Percentiles rank a stretch among this genome's conserved stretches.
Evolutionary conservation across 2,888 invertebrate species (phyloP).

Genomic region (Rotaria macrura): DNA sequence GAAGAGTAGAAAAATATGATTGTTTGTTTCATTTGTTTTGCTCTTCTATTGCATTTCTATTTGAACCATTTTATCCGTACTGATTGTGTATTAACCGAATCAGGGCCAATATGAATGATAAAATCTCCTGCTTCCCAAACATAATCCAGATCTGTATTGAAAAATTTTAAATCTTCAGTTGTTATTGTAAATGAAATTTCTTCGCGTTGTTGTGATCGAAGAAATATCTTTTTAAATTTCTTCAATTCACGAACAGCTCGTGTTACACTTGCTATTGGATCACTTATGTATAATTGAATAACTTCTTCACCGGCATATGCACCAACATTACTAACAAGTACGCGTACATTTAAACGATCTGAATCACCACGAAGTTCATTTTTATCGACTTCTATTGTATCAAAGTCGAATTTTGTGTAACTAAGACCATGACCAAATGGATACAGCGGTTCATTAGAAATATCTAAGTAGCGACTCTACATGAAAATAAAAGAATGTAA

Average conservation of each 20-base stretch:
- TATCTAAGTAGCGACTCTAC: slow-evolving; percentile 8
- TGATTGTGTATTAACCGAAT: not conserved
- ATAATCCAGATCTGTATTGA: not conserved
- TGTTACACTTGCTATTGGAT: not conserved
- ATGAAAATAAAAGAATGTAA: not conserved
- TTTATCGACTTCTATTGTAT: not conserved
- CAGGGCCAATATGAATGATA: not conserved
- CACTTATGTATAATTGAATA: slow-evolving; percentile 5
- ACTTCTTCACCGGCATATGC: slow-evolving; percentile 2
- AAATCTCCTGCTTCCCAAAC: slow-evolving; percentile 9
- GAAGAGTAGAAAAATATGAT: not conserved
- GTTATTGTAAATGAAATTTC: not conserved
- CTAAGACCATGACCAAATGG: slow-evolving; percentile 7
- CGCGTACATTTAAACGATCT: not conserved
- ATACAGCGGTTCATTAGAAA: not conserved
- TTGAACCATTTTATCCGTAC: not conserved
- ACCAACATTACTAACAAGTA: not conserved
- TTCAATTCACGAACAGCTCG: slow-evolving; percentile 7
- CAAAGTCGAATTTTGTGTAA: not conserved
- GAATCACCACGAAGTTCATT: not conserved
- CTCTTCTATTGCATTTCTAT: not conserved
- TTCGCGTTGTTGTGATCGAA: not conserved
- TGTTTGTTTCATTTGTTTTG: not conserved
- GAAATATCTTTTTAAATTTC: not conserved
- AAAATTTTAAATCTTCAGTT: not conserved